Evolutionary conservation across 2,888 invertebrate species (phyloP).

Genomic region (Andrena camellia): DNA sequence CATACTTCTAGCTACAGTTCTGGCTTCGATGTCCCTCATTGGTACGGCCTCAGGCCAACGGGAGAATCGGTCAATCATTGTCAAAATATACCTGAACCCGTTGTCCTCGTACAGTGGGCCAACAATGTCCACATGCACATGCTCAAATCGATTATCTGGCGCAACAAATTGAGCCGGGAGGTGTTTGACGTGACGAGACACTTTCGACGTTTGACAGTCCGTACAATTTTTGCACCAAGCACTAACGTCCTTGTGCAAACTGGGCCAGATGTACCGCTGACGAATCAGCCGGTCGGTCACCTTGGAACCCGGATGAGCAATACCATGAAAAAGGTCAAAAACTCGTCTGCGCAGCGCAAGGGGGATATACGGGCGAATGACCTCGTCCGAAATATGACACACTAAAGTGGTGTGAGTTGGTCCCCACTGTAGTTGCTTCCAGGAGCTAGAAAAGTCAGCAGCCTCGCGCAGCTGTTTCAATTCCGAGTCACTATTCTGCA

Average conservation of each 20-base stretch:
- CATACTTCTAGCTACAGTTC: background rate
- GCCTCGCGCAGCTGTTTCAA: too few species aligned
- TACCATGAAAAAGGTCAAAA: background rate
- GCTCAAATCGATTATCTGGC: background rate
- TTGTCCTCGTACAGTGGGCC: background rate
- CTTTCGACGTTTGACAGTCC: background rate
- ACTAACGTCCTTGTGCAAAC: background rate
- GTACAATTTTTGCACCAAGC: background rate
- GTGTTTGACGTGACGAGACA: background rate
- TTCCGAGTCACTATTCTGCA: too few species aligned
- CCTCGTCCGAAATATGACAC: background rate
- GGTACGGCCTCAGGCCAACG: constrained; percentile 7
- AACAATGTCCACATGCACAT: background rate
- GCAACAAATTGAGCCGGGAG: background rate
- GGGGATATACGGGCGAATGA: background rate
- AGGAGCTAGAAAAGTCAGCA: too few species aligned
- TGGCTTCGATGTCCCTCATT: background rate
- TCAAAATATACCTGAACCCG: background rate
- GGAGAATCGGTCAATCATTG: background rate
- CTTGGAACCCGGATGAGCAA: background rate
- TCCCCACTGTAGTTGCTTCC: background rate
- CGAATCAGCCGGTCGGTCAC: background rate
- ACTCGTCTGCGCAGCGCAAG: too few species aligned
- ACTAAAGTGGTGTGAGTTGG: background rate
- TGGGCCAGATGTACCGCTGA: background rate